A percentile compares a stretch with the other conserved stretches of the same genome.
phyloP scores from a whole-genome alignment of 2,888 invertebrate genomes.

The Ornithoptera priamus region DNA sequence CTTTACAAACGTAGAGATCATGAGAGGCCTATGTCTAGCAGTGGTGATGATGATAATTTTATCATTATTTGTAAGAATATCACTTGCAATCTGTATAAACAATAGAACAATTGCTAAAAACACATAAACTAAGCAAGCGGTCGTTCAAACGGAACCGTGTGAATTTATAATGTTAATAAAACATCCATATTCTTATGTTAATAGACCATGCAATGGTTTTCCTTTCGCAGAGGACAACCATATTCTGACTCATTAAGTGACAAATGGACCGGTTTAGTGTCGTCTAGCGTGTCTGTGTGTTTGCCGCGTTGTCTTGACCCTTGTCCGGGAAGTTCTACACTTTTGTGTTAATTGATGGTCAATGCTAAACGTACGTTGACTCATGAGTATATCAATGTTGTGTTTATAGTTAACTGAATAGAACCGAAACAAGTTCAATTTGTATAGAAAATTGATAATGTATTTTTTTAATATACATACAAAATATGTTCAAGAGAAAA shows the following conservation, averaged over 20 bases:
- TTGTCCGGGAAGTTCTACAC: constrained; percentile 38
- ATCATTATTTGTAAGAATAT: no score
- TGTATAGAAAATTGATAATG: no score
- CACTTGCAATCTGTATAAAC: no score
- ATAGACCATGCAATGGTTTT: constrained; percentile 16
- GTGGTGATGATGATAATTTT: no score
- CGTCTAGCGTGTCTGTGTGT: constrained; percentile 32
- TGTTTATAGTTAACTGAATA: no score
- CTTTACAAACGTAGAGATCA: no score
- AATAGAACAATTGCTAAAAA: no score
- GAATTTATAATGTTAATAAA: constrained; percentile 16
- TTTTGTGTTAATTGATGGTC: constrained; percentile 46
- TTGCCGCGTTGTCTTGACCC: constrained; percentile 42
- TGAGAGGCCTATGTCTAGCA: no score
- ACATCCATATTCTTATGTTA: constrained; percentile 18
- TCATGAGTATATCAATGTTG: background rate
- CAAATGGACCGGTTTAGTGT: constrained; percentile 17
- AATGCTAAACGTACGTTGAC: constrained; percentile 34
- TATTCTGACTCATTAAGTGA: constrained; percentile 18
- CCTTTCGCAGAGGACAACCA: constrained; percentile 19
- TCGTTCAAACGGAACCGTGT: background rate
- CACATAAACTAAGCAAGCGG: no score
- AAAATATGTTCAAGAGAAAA: no score
- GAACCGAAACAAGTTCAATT: no score
- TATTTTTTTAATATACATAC: no score